Conservation (phyloP, 2,797 vertebrate species). For the Okamejei kenojei region DNA sequence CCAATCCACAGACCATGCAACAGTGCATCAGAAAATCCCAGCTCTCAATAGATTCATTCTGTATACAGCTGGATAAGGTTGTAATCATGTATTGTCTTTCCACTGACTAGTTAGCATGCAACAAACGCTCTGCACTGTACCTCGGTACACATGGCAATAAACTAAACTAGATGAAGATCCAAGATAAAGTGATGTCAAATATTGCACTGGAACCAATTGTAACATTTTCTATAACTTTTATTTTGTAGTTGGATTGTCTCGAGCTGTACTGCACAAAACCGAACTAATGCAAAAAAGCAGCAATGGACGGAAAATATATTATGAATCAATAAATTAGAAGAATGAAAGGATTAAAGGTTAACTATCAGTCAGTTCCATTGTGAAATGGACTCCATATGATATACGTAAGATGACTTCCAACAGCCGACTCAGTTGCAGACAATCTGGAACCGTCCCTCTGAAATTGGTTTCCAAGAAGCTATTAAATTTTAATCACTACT, state of each 20-base stretch:
- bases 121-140: too few species aligned
- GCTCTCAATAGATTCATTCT: neutral
- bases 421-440: neutral
- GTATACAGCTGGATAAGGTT: neutral
- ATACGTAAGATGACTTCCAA: neutral
- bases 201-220: neutral
- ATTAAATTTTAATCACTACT: slow-evolving; percentile 27
- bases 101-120: too few species aligned
- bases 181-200: neutral
- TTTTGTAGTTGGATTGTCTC: neutral
- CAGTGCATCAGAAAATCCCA: neutral
- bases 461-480: slow-evolving; percentile 28
- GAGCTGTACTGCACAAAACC: neutral
- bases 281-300: neutral
- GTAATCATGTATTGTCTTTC: too few species aligned
- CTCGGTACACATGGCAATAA: too few species aligned
- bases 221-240: neutral
- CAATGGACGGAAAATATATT: neutral
- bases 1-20: neutral
- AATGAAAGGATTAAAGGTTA: neutral
- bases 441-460: slow-evolving; percentile 10
- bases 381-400: neutral
- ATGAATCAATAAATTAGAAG: neutral
- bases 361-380: neutral
- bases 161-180: too few species aligned